Conservation (phyloP, 2,888 invertebrate genomes). For the Liposcelis brunnea region DNA sequence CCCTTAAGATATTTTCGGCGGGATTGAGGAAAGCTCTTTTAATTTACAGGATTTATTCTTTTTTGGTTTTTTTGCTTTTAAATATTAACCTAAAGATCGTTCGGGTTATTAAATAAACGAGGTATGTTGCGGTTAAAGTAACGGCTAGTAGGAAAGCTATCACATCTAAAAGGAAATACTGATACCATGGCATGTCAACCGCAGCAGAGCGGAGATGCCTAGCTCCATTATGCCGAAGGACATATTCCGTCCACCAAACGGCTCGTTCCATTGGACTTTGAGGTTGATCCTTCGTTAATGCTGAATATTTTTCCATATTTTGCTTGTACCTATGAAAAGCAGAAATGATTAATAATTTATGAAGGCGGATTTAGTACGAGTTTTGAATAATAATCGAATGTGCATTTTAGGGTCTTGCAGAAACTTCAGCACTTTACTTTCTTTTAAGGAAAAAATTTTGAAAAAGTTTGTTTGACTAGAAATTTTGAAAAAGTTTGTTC, state of each 20-base stretch:
- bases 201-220: constrained; percentile 18
- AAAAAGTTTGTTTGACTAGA: too few relatives aligned
- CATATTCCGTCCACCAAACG: constrained; percentile 13
- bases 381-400: too few relatives aligned
- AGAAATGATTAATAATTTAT: too few relatives aligned
- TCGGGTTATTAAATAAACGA: background rate
- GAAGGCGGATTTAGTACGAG: too few relatives aligned
- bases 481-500: too few relatives aligned
- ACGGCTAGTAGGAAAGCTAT: constrained; percentile 12
- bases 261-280: constrained; percentile 10
- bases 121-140: background rate
- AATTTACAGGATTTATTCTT: too few relatives aligned
- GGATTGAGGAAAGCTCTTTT: too few relatives aligned
- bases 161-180: constrained; percentile 20
- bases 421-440: too few relatives aligned
- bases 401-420: too few relatives aligned
- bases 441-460: too few relatives aligned
- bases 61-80: background rate
- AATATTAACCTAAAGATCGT: background rate
- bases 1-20: too few relatives aligned
- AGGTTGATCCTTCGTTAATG: constrained; percentile 11
- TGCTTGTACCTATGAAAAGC: constrained; percentile 10
- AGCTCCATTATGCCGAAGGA: constrained; percentile 12
- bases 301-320: constrained; percentile 12
- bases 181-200: constrained; percentile 18